Base-by-base conservation (phyloP, 2,888 invertebrate genomes). In the Leptinotarsa peninsularis region DNA sequence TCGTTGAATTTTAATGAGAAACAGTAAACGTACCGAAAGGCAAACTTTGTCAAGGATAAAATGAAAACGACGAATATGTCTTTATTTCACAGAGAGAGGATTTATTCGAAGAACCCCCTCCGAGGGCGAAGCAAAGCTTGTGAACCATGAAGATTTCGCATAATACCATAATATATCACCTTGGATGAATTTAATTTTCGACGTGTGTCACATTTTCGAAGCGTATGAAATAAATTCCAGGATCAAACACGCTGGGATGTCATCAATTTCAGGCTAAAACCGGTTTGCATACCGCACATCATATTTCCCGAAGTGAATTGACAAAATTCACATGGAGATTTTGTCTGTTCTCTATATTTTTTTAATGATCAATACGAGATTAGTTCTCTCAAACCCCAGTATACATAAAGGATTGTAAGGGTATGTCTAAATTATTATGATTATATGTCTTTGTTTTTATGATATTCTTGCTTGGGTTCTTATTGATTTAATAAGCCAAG, bases 171-270 rank as follows among this genome's bases (percentile, higher is more conserved):
- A 58, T 58, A 58, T 58, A 58, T 58, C 58, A 58, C 58, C 58
- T 14, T 15, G 15, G 23, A 58, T 58, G 27, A 58, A 58, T 58
- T 58, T 15, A 58, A 58, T 58, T 58, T 58, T 58, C 58, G 58
- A 27, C 58, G 23, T 58, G 58, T 58, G 58, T 58, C 58, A 58
- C 58, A 58, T 58, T 23, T 58, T 58, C 58, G 21, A 58, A 58
- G 58, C 58, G 58, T 58, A 14, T 14, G 23, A 14, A 58, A 58
- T 23, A 58, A 58, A 21, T 58, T 23, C 14, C 5, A 23, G 23
- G 23, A 58, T 58, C 58, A 58, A 58, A 58, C 58, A 58, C 58
- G 23, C 23, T 58, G 10, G 23, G 58, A 58, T 23, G 23, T 58
- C 58, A 58, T 58, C 58, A 58, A 58, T 58, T 58, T 58, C 15